Evolutionary conservation across 2,797 vertebrate species (phyloP).

Genomic region (Protosalanx chinensis): DNA sequence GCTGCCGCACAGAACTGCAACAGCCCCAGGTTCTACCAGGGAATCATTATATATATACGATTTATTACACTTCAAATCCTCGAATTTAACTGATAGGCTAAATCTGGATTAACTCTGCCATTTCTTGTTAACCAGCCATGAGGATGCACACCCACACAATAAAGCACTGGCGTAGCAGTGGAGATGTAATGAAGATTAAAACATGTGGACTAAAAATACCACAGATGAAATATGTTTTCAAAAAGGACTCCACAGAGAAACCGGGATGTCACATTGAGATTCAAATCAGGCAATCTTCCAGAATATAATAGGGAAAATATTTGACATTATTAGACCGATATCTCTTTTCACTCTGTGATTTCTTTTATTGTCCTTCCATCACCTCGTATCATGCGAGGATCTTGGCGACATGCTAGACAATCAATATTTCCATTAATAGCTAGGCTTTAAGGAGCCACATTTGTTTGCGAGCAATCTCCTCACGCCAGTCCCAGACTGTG

Average conservation of each 20-base stretch:
- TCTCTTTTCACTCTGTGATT: too few species aligned
- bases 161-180: not conserved
- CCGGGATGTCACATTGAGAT: not conserved
- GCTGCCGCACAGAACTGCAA: not conserved
- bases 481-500: conserved; percentile 5
- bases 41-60: not conserved
- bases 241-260: too few species aligned
- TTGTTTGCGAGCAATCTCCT: conserved; percentile 18
- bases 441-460: conserved; percentile 6
- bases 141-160: not conserved
- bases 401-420: conserved; percentile 3
- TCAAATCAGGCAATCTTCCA: not conserved
- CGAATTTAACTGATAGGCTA: not conserved
- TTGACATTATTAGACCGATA: not conserved
- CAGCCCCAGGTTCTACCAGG: not conserved
- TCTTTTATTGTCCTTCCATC: not conserved
- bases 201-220: not conserved
- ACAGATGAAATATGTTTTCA: too few species aligned
- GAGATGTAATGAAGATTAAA: not conserved
- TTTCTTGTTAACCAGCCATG: not conserved
- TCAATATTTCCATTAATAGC: conserved; percentile 27
- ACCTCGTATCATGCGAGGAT: not conserved
- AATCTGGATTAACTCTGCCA: not conserved
- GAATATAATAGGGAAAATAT: not conserved
- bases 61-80: not conserved